phyloP scores from a whole-genome alignment of 1,140 invertebrate species.

The Mercenaria mercenaria region DNA sequence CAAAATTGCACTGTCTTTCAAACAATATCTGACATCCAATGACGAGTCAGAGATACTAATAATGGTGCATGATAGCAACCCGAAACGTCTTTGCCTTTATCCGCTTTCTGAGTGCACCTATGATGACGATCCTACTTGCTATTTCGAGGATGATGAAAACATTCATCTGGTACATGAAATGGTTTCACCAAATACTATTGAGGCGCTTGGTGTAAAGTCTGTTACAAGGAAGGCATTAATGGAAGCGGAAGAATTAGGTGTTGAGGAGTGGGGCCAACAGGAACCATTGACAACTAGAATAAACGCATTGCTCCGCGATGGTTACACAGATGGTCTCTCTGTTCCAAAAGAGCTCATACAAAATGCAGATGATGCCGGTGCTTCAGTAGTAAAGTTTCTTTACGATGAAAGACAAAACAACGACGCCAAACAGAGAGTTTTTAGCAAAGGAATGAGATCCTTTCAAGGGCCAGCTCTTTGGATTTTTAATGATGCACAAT shows the following conservation, averaged over 20 bases:
- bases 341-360: slow-evolving; percentile 82
- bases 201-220: slow-evolving; percentile 72
- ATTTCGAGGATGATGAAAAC: slow-evolving; percentile 53
- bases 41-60: not conserved
- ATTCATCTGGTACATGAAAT: slow-evolving; percentile 74
- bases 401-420: slow-evolving; percentile 79
- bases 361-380: slow-evolving; percentile 86
- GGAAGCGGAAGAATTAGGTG: slow-evolving; percentile 65
- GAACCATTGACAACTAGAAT: slow-evolving; percentile 78
- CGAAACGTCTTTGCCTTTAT: slow-evolving; percentile 41
- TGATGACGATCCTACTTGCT: slow-evolving; percentile 20
- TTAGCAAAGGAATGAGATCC: slow-evolving; percentile 74
- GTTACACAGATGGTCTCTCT: slow-evolving; percentile 79
- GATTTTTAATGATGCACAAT: slow-evolving; percentile 78
- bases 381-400: slow-evolving; percentile 80
- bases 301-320: slow-evolving; percentile 67
- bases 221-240: slow-evolving; percentile 67
- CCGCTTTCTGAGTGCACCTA: slow-evolving; percentile 70
- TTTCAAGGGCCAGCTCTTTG: slow-evolving; percentile 80
- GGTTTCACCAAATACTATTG: slow-evolving; percentile 67
- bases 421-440: slow-evolving; percentile 68
- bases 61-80: slow-evolving; percentile 11
- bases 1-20: not conserved
- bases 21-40: slow-evolving; percentile 14
- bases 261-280: slow-evolving; percentile 75